A percentile compares a stretch with the other conserved stretches of the same genome.
phyloP scores from a whole-genome alignment of 2,888 invertebrate species.

The Platyscelio sp. region DNA sequence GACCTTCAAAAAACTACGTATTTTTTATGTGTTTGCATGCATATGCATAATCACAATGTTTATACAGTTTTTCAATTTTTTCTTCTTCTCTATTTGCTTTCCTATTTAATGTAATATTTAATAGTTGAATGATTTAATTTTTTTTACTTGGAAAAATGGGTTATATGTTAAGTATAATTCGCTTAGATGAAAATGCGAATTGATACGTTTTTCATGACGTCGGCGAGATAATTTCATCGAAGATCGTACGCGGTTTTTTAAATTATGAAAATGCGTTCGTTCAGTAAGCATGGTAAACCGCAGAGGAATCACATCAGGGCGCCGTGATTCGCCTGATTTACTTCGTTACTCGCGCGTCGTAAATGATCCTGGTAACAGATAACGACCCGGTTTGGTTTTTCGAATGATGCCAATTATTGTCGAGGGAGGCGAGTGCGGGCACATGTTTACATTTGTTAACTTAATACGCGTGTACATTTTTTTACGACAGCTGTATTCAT shows the following conservation, averaged over 20 bases:
- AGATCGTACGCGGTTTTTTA: conserved; percentile 31
- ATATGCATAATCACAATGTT: too few relatives aligned
- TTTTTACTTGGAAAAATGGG: conserved; percentile 30
- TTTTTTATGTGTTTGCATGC: too few relatives aligned
- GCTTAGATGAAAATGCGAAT: conserved; percentile 46
- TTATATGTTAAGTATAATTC: too few relatives aligned
- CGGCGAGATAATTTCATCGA: conserved; percentile 11
- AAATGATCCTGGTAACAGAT: conserved; percentile 75
- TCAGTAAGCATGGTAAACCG: conserved; percentile 26
- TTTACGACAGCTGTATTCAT: too few relatives aligned
- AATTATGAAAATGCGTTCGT: conserved; percentile 44
- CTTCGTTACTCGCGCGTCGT: conserved; percentile 77
- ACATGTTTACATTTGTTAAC: background rate
- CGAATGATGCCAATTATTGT: conserved; percentile 80
- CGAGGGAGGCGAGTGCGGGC: background rate
- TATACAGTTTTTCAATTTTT: too few relatives aligned
- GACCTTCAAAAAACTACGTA: background rate
- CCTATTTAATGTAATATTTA: background rate
- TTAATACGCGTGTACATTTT: too few relatives aligned
- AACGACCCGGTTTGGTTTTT: conserved; percentile 82
- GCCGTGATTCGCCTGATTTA: conserved; percentile 36
- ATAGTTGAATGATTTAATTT: background rate
- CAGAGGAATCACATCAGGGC: conserved; percentile 30
- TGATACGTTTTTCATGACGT: background rate
- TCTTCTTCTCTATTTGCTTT: too few relatives aligned